These are phyloP conservation scores for Pseudolaguvia tuberculata DNA, from an alignment of 2,113 vertebrate species.

Conservation along the genomic window DNA sequence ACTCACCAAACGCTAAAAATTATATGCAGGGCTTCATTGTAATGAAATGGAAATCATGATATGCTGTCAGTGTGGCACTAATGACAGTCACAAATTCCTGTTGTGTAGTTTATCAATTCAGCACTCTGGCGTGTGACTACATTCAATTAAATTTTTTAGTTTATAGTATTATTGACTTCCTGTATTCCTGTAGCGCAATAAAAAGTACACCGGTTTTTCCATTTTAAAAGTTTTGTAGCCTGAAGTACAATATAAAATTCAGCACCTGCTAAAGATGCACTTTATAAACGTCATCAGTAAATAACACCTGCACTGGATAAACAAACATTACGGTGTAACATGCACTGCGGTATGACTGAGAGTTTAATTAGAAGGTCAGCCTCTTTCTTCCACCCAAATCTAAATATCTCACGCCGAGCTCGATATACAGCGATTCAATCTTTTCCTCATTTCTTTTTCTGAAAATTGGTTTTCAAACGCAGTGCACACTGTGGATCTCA, in stretches of 20 bases:
- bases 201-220: too few species aligned
- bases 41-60: background rate
- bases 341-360: background rate
- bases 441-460: conserved; percentile 8
- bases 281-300: too few species aligned
- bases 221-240: background rate
- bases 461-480: background rate
- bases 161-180: too few species aligned
- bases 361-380: conserved; percentile 15
- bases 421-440: conserved; percentile 7
- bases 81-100: background rate
- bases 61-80: background rate
- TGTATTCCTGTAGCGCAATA: too few species aligned
- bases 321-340: background rate
- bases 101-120: background rate
- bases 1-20: background rate
- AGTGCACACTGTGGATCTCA: background rate
- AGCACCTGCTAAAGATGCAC: background rate
- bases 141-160: background rate
- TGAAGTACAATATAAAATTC: background rate
- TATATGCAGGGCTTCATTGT: background rate
- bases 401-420: background rate
- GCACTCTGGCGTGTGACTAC: background rate
- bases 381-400: background rate
- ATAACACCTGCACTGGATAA: background rate